Percentiles rank a stretch among this genome's conserved stretches.
phyloP scores from a whole-genome alignment of 2,888 invertebrate genomes.

The Mythimna loreyi region DNA sequence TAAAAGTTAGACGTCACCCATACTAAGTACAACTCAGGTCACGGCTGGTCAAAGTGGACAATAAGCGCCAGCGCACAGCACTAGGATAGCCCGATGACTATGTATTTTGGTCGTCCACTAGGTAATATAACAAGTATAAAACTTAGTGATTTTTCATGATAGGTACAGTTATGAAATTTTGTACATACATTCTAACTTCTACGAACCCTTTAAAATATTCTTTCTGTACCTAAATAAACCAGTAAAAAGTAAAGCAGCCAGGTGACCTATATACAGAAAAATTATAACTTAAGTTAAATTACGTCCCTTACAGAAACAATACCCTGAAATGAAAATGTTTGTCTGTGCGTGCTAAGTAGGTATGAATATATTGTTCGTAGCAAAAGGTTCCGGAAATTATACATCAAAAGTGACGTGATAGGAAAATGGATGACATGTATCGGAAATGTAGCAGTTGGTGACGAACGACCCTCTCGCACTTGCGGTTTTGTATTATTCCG shows the following conservation, averaged over 20 bases:
- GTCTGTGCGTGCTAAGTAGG: constrained; percentile 20
- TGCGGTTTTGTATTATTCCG: constrained; percentile 21
- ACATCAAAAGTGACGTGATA: constrained; percentile 47
- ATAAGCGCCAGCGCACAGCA: no score
- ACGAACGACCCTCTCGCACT: constrained; percentile 32
- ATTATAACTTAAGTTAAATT: background rate
- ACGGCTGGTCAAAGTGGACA: no score
- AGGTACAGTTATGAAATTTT: no score
- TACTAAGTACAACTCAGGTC: no score
- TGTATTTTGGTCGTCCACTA: no score
- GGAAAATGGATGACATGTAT: constrained; percentile 46
- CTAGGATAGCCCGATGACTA: no score
- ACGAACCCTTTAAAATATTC: constrained; percentile 14
- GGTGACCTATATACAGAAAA: constrained; percentile 6
- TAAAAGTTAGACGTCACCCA: no score
- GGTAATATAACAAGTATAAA: no score
- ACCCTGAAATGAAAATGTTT: background rate
- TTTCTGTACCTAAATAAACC: no score
- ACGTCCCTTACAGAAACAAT: background rate
- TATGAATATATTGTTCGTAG: constrained; percentile 34
- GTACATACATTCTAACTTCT: no score
- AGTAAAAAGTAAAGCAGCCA: no score
- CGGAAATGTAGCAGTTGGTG: constrained; percentile 51
- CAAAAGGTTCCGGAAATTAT: constrained; percentile 53
- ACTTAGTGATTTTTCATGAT: no score